phyloP scores from a whole-genome alignment of 2,113 vertebrate species.

The Neotoma lepida region DNA sequence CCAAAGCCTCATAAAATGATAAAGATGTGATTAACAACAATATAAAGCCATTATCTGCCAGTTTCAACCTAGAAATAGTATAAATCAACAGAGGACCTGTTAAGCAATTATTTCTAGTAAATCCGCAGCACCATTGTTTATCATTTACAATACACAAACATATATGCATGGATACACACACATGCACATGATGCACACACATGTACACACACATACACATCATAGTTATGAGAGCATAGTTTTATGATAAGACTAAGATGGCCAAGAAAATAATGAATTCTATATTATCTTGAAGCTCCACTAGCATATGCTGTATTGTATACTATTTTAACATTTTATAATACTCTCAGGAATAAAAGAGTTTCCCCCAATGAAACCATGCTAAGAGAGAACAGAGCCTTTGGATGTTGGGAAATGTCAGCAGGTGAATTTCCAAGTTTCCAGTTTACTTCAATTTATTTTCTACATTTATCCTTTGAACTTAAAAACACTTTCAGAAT shows the following conservation, averaged over 20 bases:
- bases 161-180: neutral
- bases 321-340: neutral
- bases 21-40: neutral
- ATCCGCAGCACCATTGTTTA: neutral
- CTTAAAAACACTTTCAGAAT: neutral
- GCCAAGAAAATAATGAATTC: neutral
- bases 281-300: neutral
- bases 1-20: neutral
- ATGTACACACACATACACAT: too few species aligned
- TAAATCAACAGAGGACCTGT: neutral
- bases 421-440: neutral
- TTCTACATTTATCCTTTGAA: neutral
- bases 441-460: neutral
- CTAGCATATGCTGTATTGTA: neutral
- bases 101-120: neutral
- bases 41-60: neutral
- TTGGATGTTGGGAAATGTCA: neutral
- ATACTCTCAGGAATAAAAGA: too few species aligned
- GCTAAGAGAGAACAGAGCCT: neutral
- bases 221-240: neutral
- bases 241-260: neutral
- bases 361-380: too few species aligned
- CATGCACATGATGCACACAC: rapidly evolving
- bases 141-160: neutral
- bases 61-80: neutral